Conservation (phyloP, 2,888 invertebrate genomes). For the Homarus gammarus region DNA sequence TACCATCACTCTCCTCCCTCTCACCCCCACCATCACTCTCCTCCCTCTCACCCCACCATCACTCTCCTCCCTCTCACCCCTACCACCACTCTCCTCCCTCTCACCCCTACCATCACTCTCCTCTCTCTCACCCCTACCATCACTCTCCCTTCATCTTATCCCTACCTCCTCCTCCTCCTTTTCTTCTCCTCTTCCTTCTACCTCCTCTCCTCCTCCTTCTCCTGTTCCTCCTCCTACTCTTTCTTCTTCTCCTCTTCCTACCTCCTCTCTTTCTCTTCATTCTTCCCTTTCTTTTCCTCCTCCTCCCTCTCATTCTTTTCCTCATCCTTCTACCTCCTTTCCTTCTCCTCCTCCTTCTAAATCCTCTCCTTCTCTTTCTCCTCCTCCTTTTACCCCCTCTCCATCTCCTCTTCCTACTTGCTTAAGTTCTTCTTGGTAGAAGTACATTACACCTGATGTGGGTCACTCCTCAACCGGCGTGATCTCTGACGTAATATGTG, state of each 20-base stretch:
- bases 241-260: neutral
- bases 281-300: neutral
- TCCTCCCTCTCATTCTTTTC: neutral
- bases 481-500: no score
- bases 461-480: no score
- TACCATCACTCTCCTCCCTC: no score
- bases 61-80: neutral
- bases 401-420: neutral
- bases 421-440: neutral
- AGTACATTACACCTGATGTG: neutral
- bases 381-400: neutral
- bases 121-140: neutral
- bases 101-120: neutral
- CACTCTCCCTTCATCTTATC: conserved; percentile 17
- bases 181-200: neutral
- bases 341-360: neutral
- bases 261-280: neutral
- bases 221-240: neutral
- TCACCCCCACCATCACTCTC: no score
- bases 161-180: neutral
- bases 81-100: neutral
- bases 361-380: neutral
- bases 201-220: neutral
- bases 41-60: neutral
- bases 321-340: neutral